Evolutionary conservation across 2,797 vertebrate genomes (phyloP), one percentile per base, ranked within the genome.

Genomic region (Anolis apletophallus): DNA sequence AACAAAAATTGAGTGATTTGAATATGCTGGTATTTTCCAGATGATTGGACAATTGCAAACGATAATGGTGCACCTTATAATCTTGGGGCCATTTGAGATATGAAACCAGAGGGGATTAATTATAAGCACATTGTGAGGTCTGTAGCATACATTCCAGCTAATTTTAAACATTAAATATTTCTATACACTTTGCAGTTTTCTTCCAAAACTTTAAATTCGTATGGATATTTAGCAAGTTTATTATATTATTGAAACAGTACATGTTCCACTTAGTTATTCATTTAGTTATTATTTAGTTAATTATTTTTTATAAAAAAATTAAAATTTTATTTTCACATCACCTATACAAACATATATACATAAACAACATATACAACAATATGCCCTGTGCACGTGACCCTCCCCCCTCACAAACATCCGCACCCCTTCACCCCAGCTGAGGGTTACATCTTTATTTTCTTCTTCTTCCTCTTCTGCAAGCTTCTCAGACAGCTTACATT

Each of bases 21-120:
- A 89, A 81, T 72, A 64, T 82, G 68, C 75, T 90, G 77, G 55
- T 90, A 88, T 91, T 14, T 81, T 57, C 75, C 80, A 12, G 88
- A 90, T 87, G 10, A 3, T 61, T 59, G 57, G 14, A 89, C 91
- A 94, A 92, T 90, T 89, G 77, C 59, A 1, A 93, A 89, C 91
- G 84, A 88, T 95, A 94, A 91, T 94, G 85, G 77, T 85, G 1
- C 86, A 26, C 71, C 94, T 5, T 87, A 81, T 71, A 84, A 76
- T 88, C 83, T 85, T 94, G 80, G 84, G 91, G 95, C n/a, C 81
- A 88, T 91, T 93, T 93, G 82, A 90, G 57, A 85, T 90, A 90
- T 64, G 94, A 93, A 90, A 61, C 85, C 83, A 87, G 81, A 46
- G 86, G 12, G 88, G 11, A 92, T 93, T 95, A 95, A 95, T 95